phyloP scores from a whole-genome alignment of 2,888 invertebrate species.

The Campaea margaritaria region DNA sequence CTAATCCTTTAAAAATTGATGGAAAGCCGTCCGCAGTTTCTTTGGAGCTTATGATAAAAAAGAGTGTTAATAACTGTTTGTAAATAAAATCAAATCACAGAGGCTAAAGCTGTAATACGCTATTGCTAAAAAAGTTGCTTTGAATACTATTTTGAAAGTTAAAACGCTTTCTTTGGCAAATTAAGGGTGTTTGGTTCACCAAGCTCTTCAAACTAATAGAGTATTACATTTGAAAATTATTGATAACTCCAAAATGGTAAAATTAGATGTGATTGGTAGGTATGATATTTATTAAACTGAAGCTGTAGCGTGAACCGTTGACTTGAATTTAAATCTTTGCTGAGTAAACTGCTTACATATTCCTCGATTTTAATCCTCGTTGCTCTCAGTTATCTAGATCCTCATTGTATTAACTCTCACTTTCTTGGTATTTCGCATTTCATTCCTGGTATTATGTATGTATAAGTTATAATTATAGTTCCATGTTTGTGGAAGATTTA shows the following conservation, averaged over 20 bases:
- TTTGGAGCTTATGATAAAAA: constrained; percentile 26
- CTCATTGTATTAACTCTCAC: constrained; percentile 28
- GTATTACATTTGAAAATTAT: too few species aligned
- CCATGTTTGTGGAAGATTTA: constrained; percentile 3
- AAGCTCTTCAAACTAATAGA: background rate
- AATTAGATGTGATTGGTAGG: too few species aligned
- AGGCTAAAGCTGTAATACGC: constrained; percentile 6
- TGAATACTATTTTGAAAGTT: constrained; percentile 16
- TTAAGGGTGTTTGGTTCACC: background rate
- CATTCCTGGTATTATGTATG: constrained; percentile 41
- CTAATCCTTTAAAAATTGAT: constrained; percentile 20
- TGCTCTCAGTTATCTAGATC: constrained; percentile 32
- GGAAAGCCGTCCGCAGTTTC: constrained; percentile 29
- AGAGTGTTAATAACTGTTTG: constrained; percentile 12
- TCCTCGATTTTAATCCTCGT: constrained; percentile 35
- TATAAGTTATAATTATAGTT: constrained; percentile 26
- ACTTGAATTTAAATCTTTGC: background rate
- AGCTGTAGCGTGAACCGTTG: background rate
- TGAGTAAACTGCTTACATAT: background rate
- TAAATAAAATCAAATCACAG: constrained; percentile 5
- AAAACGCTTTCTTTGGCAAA: background rate
- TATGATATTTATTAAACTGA: too few species aligned
- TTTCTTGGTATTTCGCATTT: constrained; percentile 38
- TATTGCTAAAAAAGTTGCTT: constrained; percentile 1
- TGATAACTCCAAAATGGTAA: too few species aligned